A percentile compares a stretch with the other conserved stretches of the same genome.
phyloP scores from a whole-genome alignment of 2,888 invertebrate species.

The Drosophila rellima region DNA sequence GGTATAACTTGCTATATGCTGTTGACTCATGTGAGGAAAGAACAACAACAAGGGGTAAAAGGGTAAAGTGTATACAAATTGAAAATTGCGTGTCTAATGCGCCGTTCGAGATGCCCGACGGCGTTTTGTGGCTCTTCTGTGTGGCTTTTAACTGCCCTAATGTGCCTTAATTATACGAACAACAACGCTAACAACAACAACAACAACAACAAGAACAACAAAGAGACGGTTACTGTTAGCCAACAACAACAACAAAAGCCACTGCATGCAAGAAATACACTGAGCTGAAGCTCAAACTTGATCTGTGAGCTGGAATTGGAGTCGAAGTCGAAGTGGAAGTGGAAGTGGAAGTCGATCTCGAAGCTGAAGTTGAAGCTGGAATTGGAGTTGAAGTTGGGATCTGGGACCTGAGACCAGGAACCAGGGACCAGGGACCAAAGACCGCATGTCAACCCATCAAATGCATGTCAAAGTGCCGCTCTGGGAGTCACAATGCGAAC shows the following conservation, averaged over 20 bases:
- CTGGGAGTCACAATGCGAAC: constrained; percentile 61
- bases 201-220: constrained; percentile 30
- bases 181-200: constrained; percentile 39
- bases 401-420: neutral
- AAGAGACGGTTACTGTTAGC: constrained; percentile 53
- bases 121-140: constrained; percentile 30
- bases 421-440: constrained; percentile 19
- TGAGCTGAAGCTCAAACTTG: constrained; percentile 15
- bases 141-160: constrained; percentile 64
- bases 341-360: constrained; percentile 13
- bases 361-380: constrained; percentile 2
- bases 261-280: constrained; percentile 15
- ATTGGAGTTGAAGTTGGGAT: neutral
- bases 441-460: constrained; percentile 68
- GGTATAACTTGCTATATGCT: neutral
- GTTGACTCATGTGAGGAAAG: constrained; percentile 2
- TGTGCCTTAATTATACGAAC: constrained; percentile 74
- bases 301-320: constrained; percentile 20
- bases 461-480: constrained; percentile 78
- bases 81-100: constrained; percentile 77
- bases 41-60: neutral
- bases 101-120: constrained; percentile 61
- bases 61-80: constrained; percentile 49
- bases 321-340: constrained; percentile 11
- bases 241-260: constrained; percentile 28